Evolutionary conservation across 2,797 vertebrate genomes (phyloP), one percentile per base, ranked within the genome.

Genomic region (Iguana delicatissima): DNA sequence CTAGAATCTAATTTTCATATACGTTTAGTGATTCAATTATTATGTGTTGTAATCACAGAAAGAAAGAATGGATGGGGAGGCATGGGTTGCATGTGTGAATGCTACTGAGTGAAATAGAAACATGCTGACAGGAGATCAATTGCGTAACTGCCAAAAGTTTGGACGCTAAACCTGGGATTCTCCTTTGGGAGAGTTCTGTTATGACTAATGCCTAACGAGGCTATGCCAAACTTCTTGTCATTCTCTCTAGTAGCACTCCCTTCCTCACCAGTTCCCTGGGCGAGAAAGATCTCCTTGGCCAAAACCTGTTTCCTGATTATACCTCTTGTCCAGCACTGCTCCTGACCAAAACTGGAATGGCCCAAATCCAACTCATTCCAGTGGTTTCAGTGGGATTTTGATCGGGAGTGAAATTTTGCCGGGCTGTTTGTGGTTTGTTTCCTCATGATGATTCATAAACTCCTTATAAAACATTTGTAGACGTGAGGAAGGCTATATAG

Each of bases 231-330:
- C 85, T 0, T 0, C 67, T 91, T 90, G 4, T 0, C 76, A 13
- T 90, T 84, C 87, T 90, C 82, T 92, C 42, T 64, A 74, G 87
- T 91, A 89, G 50, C 69, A 24, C n/a, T 92, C 73, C 32, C 69
- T 93, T 90, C 86, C 84, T 84, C 64, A 38, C 22, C 0, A 8
- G 88, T 92, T 76, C 50, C 57, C 0, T 1, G 84, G 62, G 59
- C 0, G 0, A 95, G 84, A 74, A 87, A 81, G 46, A 84, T 0
- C 0, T 14, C 82, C 89, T 80, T 0, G 18, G 93, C 93, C 93
- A 93, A 88, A 82, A 6, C 14, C 72, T 83, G 74, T 92, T 96
- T 96, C 93, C 95, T 95, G 93, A 93, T 77, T 52, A 79, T n/a
- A 50, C n/a, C 84, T 0, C 12, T 38, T 5, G 85, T 84, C 90